These are phyloP conservation scores for Coptodon rendalli DNA, from an alignment of 2,113 vertebrate species.

Conservation along the genomic window DNA sequence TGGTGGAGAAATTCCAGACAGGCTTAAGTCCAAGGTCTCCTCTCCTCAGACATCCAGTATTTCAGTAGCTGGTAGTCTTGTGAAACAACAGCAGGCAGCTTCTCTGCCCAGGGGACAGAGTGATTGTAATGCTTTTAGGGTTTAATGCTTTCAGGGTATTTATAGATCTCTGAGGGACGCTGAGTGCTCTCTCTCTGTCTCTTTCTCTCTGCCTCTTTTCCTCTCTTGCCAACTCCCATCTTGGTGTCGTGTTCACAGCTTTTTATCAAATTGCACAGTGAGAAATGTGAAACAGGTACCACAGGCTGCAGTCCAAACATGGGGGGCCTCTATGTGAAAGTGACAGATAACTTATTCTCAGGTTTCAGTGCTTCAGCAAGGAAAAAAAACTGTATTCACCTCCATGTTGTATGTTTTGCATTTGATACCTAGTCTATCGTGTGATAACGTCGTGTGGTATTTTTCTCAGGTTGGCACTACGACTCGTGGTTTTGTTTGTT, in stretches of 20 bases:
- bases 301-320: slow-evolving; percentile 8
- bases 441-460: not conserved
- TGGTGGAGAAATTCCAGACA: slow-evolving; percentile 34
- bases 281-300: slow-evolving; percentile 19
- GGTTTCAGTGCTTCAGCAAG: not conserved
- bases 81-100: slow-evolving; percentile 45
- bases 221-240: slow-evolving; percentile 24
- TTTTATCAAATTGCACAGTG: slow-evolving; percentile 25
- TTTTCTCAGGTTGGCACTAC: not conserved
- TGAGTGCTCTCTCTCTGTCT: slow-evolving; percentile 39
- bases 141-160: slow-evolving; percentile 66
- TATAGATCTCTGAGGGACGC: slow-evolving; percentile 60
- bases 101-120: slow-evolving; percentile 29
- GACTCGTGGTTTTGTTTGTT: not conserved
- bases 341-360: not conserved
- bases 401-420: not conserved
- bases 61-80: slow-evolving; percentile 23
- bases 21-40: slow-evolving; percentile 21
- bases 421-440: not conserved
- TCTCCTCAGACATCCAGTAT: slow-evolving; percentile 14
- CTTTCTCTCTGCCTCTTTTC: not conserved
- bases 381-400: not conserved
- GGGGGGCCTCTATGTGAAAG: not conserved
- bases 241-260: slow-evolving; percentile 43
- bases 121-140: slow-evolving; percentile 65